Conservation (phyloP, 2,113 vertebrate species). For the Merops nubicus region DNA sequence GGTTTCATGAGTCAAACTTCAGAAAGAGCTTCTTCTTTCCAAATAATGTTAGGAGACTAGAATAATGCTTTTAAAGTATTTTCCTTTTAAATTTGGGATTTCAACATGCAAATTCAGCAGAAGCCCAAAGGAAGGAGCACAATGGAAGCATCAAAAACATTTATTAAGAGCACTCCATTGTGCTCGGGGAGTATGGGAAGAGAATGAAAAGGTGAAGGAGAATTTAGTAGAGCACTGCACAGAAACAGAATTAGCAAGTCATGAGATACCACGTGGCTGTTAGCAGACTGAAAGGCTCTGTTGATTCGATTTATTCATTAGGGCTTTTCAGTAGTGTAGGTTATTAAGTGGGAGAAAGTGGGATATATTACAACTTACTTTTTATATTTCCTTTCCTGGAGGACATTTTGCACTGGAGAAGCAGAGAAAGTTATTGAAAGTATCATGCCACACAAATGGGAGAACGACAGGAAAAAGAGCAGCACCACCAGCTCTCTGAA, state of each 20-base stretch:
- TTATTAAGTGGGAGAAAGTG: constrained; percentile 35
- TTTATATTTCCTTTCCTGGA: constrained; percentile 59
- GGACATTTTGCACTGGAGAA: constrained; percentile 39
- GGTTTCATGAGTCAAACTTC: constrained; percentile 52
- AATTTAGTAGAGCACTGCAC: constrained; percentile 25
- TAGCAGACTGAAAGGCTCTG: constrained; percentile 63
- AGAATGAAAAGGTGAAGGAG: constrained; percentile 60
- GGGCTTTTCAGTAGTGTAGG: constrained; percentile 25
- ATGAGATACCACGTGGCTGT: constrained; percentile 63
- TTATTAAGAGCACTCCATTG: constrained; percentile 37
- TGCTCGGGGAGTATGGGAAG: not conserved
- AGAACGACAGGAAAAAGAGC: constrained; percentile 73
- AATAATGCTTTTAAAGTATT: constrained; percentile 50
- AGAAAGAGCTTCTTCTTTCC: constrained; percentile 16
- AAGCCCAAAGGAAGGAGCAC: constrained; percentile 21
- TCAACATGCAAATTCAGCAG: constrained; percentile 60
- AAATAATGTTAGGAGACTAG: not conserved
- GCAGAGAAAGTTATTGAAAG: not conserved
- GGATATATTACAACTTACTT: constrained; percentile 32
- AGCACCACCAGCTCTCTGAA: constrained; percentile 71
- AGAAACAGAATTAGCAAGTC: constrained; percentile 67
- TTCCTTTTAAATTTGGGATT: constrained; percentile 47
- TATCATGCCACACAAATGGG: constrained; percentile 56
- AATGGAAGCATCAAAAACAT: constrained; percentile 39
- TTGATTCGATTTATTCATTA: constrained; percentile 69